Evolutionary conservation across 2,113 vertebrate genomes (phyloP), one percentile per base, ranked within the genome.

Genomic region (Leptobrachium ailaonicum): DNA sequence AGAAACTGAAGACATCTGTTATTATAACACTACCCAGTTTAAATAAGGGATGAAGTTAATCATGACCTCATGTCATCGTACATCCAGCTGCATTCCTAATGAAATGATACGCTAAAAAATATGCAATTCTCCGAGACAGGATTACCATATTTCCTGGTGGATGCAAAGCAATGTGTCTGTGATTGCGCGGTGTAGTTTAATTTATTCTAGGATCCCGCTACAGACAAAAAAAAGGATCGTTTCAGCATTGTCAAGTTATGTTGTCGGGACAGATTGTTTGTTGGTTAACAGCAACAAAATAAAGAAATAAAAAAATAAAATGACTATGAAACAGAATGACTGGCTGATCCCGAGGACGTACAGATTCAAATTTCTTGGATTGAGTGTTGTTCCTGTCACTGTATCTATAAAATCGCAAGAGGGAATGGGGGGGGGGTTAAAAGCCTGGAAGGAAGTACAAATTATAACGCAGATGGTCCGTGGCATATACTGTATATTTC

Each of bases 391-490:
- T 69, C 66, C 62, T 73, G 45, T 71, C 47, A 47, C 56, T 66
- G 75, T 78, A 44, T 76, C 69, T 41, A 66, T 66, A 68, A 82
- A 67, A 79, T 66, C 62, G 77, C 73, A 82, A 6, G 2, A 41
- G 71, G 60, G 40, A 71, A 54, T 32, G 20, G 20, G 11, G 71
- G 47, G 56, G 56, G 4, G 56, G 10, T 10, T 60, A 63, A 7
- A 54, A 43, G 11, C 1, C 32, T 81, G 77, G 77, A 82, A 82
- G 74, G 74, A 67, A 71, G 58, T 62, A 74, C 71, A 71, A 83
- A 80, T 75, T 68, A 3, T 82, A 64, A 71, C 50, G 40, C 82
- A 85, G 84, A 85, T 85, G 77, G 45, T 64, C 69, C 8, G 66
- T 44, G 79, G 67, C 77, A 76, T 76, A 75, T 81, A 54, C 50